These are phyloP conservation scores for Zophobas morio DNA, from an alignment of 1,140 invertebrate genomes.

Conservation along the genomic window DNA sequence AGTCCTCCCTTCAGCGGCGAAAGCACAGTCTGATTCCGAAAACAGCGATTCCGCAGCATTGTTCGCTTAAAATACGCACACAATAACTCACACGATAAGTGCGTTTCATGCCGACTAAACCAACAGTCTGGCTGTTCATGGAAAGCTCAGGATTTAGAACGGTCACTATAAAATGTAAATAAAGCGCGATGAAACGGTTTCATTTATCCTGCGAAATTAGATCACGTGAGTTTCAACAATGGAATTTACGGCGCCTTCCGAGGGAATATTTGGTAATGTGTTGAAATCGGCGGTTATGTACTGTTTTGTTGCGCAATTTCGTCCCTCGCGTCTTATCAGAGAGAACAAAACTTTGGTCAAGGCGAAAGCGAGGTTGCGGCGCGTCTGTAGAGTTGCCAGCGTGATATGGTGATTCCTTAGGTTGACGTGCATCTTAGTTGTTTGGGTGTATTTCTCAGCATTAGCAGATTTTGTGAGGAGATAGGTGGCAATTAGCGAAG, in stretches of 20 bases:
- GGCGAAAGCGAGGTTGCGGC: not conserved
- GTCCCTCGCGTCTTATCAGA: not conserved
- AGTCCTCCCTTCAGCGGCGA: not conserved
- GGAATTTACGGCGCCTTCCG: not conserved
- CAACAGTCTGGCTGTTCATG: constrained; percentile 38
- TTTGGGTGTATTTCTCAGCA: no score
- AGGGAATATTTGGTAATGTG: constrained; percentile 29
- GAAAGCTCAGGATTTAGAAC: constrained; percentile 45
- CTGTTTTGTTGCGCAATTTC: not conserved
- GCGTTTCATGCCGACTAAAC: constrained; percentile 37
- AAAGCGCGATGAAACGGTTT: constrained; percentile 31
- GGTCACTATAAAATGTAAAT: constrained; percentile 49
- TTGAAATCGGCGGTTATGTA: not conserved
- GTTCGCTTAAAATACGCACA: constrained; percentile 39
- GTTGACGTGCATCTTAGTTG: no score
- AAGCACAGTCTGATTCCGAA: constrained; percentile 24
- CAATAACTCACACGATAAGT: constrained; percentile 45
- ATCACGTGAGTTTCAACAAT: constrained; percentile 25
- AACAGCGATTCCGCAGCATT: constrained; percentile 24
- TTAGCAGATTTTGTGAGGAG: no score
- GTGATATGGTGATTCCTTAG: no score
- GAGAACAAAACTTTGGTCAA: constrained; percentile 11
- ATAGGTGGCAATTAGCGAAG: no score
- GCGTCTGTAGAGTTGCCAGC: no score
- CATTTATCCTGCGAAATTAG: constrained; percentile 36